Base-by-base conservation (phyloP, 2,113 vertebrate genomes). In the Channa argus region DNA sequence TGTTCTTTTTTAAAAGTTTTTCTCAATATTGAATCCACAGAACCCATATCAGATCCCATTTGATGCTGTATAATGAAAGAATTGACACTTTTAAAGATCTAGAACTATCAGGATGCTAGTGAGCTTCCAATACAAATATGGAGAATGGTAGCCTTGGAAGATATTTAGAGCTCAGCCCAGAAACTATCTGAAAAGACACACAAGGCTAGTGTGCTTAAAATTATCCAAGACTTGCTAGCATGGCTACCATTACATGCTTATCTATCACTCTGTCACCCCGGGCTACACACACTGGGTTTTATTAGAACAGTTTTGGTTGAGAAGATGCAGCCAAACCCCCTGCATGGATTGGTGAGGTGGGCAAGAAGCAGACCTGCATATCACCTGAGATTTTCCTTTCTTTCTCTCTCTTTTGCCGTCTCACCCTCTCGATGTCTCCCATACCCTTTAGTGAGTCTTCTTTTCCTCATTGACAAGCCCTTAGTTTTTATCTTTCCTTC, bases 281-380 rank as follows among this genome's bases (percentile, higher is more conserved):
- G 55, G 80, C 67, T 68, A 81, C 72, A 69, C 86, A 70, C 78
- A 11, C 74, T 72, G 70, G 59, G 14, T 88, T 91, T 89, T 82
- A 83, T 86, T 84, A 71, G 83, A 65, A 83, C 65, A 79, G 83
- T 86, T 86, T 88, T 84, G 87, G 76, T 80, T 79, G 84, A 85
- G 76, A 49, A 79, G 79, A 74, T 55, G 50, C 80, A 65, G 84
- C 79, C 75, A 61, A 72, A 84, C 74, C 70, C 78, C 71, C 64
- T 79, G 78, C 71, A 79, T 71, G 80, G 86, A 63, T 74, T 50
- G 88, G 73, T 74, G 70, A 84, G 71, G 71, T 56, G 64, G 50
- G 64, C 71, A 24, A 63, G 82, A 77, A 75, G 73, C 80, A 61
- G 74, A 73, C 82, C 79, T 68, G 69, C 24, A 59, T 60, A 62